Percentiles rank a stretch among this genome's conserved stretches.
phyloP scores from a whole-genome alignment of 2,797 vertebrate genomes.

The Anas georgica region DNA sequence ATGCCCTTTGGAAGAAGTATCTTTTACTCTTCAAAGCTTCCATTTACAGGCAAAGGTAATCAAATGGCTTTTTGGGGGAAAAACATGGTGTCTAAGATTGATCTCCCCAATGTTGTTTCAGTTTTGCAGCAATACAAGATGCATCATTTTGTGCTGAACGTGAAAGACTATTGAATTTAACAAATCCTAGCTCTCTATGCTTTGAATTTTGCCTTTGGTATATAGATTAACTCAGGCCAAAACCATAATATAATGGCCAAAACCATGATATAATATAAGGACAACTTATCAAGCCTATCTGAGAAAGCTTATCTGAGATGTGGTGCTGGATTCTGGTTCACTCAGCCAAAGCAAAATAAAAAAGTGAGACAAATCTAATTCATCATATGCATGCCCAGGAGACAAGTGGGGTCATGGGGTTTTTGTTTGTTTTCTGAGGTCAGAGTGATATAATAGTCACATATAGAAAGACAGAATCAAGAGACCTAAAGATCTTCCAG shows the following conservation, averaged over 20 bases:
- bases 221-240: not conserved
- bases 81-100: not conserved
- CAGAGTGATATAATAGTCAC: not conserved
- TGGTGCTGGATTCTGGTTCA: not conserved
- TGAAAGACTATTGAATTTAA: not conserved
- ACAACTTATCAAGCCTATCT: not conserved
- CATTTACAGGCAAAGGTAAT: not conserved
- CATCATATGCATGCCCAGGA: not conserved
- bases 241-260: not conserved
- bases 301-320: not conserved
- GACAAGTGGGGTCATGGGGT: accelerated
- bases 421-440: not conserved
- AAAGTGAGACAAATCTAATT: not conserved
- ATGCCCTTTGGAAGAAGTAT: not conserved
- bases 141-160: not conserved
- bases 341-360: not conserved
- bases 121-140: not conserved
- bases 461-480: not conserved
- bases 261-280: not conserved
- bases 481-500: not conserved
- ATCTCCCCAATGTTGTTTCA: not conserved
- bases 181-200: not conserved
- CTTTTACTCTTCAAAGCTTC: not conserved
- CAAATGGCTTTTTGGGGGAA: not conserved
- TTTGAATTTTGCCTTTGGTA: not conserved